Evolutionary conservation across 2,888 invertebrate species (phyloP).

Genomic region (Toxonevra muliebris): DNA sequence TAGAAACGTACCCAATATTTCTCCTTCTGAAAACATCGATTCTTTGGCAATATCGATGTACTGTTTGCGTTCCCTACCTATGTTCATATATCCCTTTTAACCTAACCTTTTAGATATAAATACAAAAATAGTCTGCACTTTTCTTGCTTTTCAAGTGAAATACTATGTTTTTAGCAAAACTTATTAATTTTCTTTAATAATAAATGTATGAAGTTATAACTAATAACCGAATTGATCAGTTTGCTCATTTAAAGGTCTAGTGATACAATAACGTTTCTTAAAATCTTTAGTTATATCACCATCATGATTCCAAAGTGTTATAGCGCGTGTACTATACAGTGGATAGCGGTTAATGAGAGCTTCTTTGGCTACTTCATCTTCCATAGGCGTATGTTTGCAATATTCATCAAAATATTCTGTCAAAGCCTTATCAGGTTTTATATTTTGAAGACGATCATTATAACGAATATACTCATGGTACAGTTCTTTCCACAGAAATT

Average conservation of each 20-base stretch:
- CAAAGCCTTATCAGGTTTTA: slow-evolving; percentile 30
- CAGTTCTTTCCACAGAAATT: slow-evolving; percentile 60
- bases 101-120: too few relatives aligned
- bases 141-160: neutral
- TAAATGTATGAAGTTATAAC: too few relatives aligned
- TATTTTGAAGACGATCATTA: slow-evolving; percentile 40
- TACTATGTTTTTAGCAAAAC: neutral
- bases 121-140: neutral
- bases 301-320: slow-evolving; percentile 57
- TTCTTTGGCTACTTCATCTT: slow-evolving; percentile 48
- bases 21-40: too few relatives aligned
- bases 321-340: slow-evolving; percentile 56
- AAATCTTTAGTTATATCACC: slow-evolving; percentile 57
- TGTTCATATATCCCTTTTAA: too few relatives aligned
- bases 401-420: slow-evolving; percentile 59
- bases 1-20: too few relatives aligned
- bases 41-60: too few relatives aligned
- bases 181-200: neutral
- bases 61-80: too few relatives aligned
- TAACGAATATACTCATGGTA: slow-evolving; percentile 58
- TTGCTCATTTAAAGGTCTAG: slow-evolving; percentile 51
- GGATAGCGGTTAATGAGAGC: slow-evolving; percentile 54
- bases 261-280: slow-evolving; percentile 49
- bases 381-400: slow-evolving; percentile 48
- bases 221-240: slow-evolving; percentile 55